Percentiles rank a stretch among this genome's conserved stretches.
phyloP scores from a whole-genome alignment of 2,113 vertebrate species.

The Phalacrocorax pelagicus region DNA sequence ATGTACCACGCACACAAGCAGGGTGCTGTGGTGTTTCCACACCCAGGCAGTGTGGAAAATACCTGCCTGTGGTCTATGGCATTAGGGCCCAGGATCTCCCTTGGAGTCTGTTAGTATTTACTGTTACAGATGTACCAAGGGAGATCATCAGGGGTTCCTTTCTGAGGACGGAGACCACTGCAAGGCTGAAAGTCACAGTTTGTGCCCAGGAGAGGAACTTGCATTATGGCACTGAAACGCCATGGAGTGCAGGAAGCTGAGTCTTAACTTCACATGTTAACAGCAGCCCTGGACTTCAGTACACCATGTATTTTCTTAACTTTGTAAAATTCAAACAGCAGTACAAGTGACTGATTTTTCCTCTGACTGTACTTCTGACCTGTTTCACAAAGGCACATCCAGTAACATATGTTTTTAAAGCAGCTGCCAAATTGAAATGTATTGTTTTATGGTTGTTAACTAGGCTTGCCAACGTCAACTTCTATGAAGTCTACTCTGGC shows the following conservation, averaged over 20 bases:
- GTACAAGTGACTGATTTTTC: not conserved
- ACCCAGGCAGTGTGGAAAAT: not conserved
- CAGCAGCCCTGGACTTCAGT: not conserved
- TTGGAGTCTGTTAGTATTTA: not conserved
- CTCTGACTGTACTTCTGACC: not conserved
- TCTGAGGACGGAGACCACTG: not conserved
- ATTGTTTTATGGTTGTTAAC: conserved; percentile 47
- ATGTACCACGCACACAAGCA: not conserved
- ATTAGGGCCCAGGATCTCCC: not conserved
- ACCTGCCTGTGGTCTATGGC: too few species aligned
- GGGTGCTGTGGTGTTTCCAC: not conserved
- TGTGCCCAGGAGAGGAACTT: not conserved
- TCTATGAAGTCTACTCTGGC: conserved; percentile 82
- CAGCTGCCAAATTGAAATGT: conserved; percentile 45
- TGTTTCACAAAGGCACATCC: not conserved
- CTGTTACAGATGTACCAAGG: not conserved
- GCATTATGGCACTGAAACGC: not conserved
- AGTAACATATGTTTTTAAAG: conserved; percentile 28
- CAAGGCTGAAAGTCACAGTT: not conserved
- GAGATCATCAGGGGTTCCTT: accelerated
- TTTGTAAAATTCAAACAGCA: not conserved
- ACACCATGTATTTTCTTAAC: not conserved
- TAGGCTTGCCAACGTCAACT: conserved; percentile 86
- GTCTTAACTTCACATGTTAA: not conserved
- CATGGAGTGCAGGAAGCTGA: not conserved